phyloP scores from a whole-genome alignment of 2,888 invertebrate genomes.

The Noctua comes region DNA sequence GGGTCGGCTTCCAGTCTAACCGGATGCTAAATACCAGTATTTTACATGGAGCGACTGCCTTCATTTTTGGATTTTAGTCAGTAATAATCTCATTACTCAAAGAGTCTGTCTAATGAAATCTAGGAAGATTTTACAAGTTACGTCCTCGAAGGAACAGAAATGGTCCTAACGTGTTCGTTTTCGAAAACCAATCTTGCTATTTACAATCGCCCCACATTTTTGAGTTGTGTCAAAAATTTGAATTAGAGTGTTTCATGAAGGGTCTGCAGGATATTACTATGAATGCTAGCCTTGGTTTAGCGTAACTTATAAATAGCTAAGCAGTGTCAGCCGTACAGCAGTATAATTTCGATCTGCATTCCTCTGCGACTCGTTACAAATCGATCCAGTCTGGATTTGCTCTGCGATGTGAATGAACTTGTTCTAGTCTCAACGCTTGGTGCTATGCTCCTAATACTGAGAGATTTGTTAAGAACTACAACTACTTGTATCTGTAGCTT shows the following conservation, averaged over 20 bases:
- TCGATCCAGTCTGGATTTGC: conserved; percentile 65
- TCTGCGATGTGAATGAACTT: conserved; percentile 60
- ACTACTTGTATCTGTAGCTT: not conserved
- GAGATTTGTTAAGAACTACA: conserved; percentile 18
- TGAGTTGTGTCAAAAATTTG: not conserved
- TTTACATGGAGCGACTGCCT: not conserved
- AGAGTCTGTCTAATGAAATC: not conserved
- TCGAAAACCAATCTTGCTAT: not conserved
- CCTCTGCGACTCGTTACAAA: conserved; percentile 66
- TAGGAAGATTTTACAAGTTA: not conserved
- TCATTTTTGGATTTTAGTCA: not conserved
- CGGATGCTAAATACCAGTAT: not conserved
- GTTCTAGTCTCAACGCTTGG: conserved; percentile 35
- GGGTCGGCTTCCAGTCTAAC: not conserved
- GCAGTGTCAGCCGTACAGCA: conserved; percentile 53
- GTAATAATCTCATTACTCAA: not conserved
- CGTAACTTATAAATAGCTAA: not conserved
- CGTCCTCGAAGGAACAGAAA: not conserved
- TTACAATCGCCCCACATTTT: not conserved
- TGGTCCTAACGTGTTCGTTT: not conserved
- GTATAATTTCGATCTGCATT: conserved; percentile 69
- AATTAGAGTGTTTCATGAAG: not conserved
- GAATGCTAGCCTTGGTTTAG: not conserved
- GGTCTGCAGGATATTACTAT: not conserved
- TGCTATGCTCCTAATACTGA: conserved; percentile 21